Base-by-base conservation (phyloP, 2,797 vertebrate species). In the Melanotaenia maccullochi region DNA sequence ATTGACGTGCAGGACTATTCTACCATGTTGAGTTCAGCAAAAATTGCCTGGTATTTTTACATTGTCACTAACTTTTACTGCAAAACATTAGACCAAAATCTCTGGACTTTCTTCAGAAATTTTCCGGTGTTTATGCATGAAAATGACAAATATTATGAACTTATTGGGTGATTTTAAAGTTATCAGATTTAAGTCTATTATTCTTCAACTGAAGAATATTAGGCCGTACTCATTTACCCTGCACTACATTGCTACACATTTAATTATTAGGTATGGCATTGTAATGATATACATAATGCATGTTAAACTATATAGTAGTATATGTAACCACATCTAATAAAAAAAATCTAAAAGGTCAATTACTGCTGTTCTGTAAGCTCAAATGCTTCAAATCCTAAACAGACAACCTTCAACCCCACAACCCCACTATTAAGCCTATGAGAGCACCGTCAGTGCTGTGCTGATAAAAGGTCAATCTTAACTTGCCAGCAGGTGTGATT, bases 401-500 rank as follows among this genome's bases (percentile, higher is more conserved):
- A 54, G 25, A 76, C 11, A 55, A 30, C 28, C 4, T 30, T 30
- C 28, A 30, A 30, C 28, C 28, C 28, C 28, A 30, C 28, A 30
- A 65, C 61, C 38, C 47, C 11, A 12, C 47, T 28, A 75, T 71
- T 56, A 72, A 40, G 22, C 59, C 35, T 51, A n/a, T 13, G n/a
- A 60, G 38, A 38, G 60, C 35, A 11, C 5, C 51, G 49, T 52
- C 6, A 25, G 22, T 54, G 35, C 20, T 38, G 35, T n/a, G n/a
- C 64, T 70, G 70, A 79, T 78, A 52, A 74, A 73, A 78, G 56
- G 47, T 74, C 61, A 9, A 35, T 71, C 58, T 75, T 68, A 33
- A 38, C 71, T 65, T 42, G 16, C 40, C 32, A 40, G 54, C 56
- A 69, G 68, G 68, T 80, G 32, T 74, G 73, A 82, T 86, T 79